Base-by-base conservation (phyloP, 2,113 vertebrate genomes). In the Mirza zaza region DNA sequence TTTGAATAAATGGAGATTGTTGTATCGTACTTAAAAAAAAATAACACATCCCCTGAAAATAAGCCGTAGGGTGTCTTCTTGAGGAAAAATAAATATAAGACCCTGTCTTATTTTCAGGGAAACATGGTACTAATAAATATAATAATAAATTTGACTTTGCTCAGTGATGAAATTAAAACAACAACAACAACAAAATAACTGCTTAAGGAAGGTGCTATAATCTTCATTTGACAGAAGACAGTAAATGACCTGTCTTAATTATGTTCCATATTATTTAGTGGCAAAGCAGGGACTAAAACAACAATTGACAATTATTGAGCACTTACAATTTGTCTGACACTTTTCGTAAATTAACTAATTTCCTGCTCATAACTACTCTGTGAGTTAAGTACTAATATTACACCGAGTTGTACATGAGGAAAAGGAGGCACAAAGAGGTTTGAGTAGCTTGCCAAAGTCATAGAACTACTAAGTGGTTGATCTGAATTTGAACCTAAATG, bases 301-400 rank as follows among this genome's bases (percentile, higher is more conserved):
- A n/a, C 6, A 87, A 87, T 75, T 50, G 95, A 39, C 29, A 52
- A 32, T 90, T 77, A 87, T 6, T 65, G 29, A 92, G 8, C 11
- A 48, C 39, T 87, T 88, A 61, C 0, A 73, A 70, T 67, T 80
- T 96, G 50, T 59, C 21, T 83, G 59, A 20, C 14, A 45, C 8
- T 95, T 80, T 93, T 91, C n/a, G 75, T 25, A 77, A 32, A 92
- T 91, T 61, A 87, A 83, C 32, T 32, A 50, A 87, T 76, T 87
- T 85, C 5, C 34, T 91, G 32, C 27, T 96, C 21, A 75, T 57
- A 68, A 75, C 65, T 84, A 55, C 36, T 73, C 27, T 36, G 21
- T 48, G 27, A 87, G 14, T 50, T 94, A 91, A 95, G 50, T 80
- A 67, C 63, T 93, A 36, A 65, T 67, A 68, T 90, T 63, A 68